Conservation (phyloP, 2,113 vertebrate species). For the Corydoras maculifer region DNA sequence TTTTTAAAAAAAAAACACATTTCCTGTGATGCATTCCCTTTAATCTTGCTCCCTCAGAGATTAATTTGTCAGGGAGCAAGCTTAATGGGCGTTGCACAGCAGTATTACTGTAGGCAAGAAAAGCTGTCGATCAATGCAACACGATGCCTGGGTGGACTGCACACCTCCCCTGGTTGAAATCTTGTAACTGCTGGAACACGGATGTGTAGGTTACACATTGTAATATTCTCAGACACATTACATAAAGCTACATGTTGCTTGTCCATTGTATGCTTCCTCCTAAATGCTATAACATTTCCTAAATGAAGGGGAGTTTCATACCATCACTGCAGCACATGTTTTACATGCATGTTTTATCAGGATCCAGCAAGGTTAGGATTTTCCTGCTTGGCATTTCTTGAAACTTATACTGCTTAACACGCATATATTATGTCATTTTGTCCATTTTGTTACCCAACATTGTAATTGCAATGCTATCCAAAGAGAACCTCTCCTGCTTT, state of each 20-base stretch:
- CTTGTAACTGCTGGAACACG: neutral
- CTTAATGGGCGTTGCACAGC: slow-evolving; percentile 34
- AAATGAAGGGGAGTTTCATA: slow-evolving; percentile 6
- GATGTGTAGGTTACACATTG: slow-evolving; percentile 1
- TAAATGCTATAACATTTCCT: too few species aligned
- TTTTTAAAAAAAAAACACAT: slow-evolving; percentile 17
- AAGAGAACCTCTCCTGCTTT: too few species aligned
- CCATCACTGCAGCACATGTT: neutral
- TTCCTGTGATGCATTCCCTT: slow-evolving; percentile 38
- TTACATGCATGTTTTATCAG: too few species aligned
- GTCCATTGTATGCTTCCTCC: too few species aligned
- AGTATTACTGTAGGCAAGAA: slow-evolving; percentile 32
- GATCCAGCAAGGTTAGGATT: too few species aligned
- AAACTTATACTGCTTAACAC: too few species aligned
- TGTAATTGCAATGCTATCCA: too few species aligned
- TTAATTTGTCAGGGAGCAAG: slow-evolving; percentile 40
- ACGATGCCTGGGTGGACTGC: slow-evolving; percentile 35
- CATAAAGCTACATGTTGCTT: neutral
- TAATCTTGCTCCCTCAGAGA: slow-evolving; percentile 45
- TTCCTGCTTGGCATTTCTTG: too few species aligned
- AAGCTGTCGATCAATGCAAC: slow-evolving; percentile 45
- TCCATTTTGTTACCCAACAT: too few species aligned
- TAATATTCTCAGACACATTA: slow-evolving; percentile 6
- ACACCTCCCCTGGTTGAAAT: slow-evolving; percentile 25
- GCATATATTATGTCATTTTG: too few species aligned